phyloP scores from a whole-genome alignment of 2,797 vertebrate genomes.

The Channa striata region DNA sequence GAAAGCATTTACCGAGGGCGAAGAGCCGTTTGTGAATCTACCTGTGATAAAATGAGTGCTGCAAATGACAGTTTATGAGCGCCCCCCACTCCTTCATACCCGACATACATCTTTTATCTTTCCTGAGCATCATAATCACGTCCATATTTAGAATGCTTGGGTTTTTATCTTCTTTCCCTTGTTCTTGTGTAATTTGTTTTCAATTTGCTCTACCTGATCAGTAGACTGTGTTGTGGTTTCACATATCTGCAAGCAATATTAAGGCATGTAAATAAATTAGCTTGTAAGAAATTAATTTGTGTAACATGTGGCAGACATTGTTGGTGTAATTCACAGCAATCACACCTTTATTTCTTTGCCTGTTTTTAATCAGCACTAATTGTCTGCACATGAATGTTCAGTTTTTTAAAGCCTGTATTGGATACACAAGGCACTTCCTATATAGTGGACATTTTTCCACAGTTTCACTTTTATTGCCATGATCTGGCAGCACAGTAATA shows the following conservation, averaged over 20 bases:
- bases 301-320: background rate
- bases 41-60: conserved; percentile 46
- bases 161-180: background rate
- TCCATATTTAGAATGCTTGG: conserved; percentile 48
- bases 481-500: conserved; percentile 12
- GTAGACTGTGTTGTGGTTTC: background rate
- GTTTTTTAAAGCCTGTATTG: too few relatives aligned
- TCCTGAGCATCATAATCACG: conserved; percentile 31
- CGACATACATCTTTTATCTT: conserved; percentile 49
- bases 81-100: conserved; percentile 16
- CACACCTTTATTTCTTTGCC: background rate
- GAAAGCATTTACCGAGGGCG: conserved; percentile 43
- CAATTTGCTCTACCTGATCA: conserved; percentile 5
- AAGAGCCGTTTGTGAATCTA: conserved; percentile 32
- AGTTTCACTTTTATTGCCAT: background rate
- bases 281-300: background rate
- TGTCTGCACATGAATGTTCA: background rate
- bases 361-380: conserved; percentile 3
- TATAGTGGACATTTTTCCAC: background rate
- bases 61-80: conserved; percentile 50
- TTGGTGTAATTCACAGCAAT: conserved; percentile 6
- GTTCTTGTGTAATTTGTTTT: conserved; percentile 5
- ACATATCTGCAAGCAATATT: background rate
- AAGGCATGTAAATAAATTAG: background rate
- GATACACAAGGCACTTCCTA: conserved; percentile 2